Conservation (phyloP, 2,888 invertebrate species). For the Eupsilia transversa region DNA sequence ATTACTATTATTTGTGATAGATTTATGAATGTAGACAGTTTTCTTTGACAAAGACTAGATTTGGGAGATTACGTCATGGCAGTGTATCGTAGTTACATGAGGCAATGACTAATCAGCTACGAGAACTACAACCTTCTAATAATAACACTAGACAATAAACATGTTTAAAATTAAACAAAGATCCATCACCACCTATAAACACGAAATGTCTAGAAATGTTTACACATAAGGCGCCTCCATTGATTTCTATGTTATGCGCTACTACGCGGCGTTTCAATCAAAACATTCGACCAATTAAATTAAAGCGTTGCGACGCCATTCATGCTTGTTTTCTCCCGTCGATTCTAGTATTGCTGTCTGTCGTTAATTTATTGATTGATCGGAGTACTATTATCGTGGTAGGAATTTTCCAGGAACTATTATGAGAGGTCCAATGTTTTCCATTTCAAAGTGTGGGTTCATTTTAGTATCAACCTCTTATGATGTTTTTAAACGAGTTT, state of each 20-base stretch:
- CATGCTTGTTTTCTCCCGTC: constrained; percentile 43
- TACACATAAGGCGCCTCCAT: constrained; percentile 38
- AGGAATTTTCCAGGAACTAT: constrained; percentile 37
- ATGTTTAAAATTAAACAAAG: constrained; percentile 41
- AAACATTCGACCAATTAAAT: constrained; percentile 44
- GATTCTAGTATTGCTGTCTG: constrained; percentile 33
- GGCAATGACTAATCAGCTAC: constrained; percentile 20
- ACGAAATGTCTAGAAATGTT: constrained; percentile 34
- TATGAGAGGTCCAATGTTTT: not conserved
- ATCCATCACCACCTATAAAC: constrained; percentile 14
- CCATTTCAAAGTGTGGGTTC: not conserved
- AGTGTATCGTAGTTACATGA: not conserved
- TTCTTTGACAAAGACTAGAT: not conserved
- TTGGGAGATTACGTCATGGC: not conserved
- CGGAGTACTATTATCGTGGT: constrained; percentile 18
- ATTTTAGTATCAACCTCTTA: not conserved
- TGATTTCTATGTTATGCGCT: constrained; percentile 35
- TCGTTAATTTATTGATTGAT: constrained; percentile 36
- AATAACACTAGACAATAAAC: constrained; percentile 32
- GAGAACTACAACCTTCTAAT: constrained; percentile 5
- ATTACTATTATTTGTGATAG: not conserved
- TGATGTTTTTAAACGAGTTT: not conserved
- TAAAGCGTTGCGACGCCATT: constrained; percentile 39
- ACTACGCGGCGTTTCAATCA: constrained; percentile 47
- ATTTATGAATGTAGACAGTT: not conserved